These are phyloP conservation scores for Salvelinus sp. DNA, from an alignment of 2,113 vertebrate species.

Conservation along the genomic window DNA sequence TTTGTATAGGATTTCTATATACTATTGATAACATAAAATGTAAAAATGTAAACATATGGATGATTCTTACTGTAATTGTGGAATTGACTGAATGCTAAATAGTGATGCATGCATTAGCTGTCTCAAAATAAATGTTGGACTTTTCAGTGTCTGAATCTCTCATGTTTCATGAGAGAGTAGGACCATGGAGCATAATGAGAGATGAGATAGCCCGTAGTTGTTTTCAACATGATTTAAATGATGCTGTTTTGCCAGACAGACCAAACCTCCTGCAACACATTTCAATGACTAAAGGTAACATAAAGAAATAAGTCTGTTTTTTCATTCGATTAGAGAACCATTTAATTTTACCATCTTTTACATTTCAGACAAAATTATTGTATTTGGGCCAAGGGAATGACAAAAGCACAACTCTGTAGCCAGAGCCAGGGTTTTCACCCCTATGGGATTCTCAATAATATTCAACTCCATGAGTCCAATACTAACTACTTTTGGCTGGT, in stretches of 20 bases:
- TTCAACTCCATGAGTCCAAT: background rate
- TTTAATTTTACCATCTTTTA: constrained; percentile 43
- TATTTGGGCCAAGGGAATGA: constrained; percentile 26
- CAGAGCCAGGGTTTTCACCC: background rate
- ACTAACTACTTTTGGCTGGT: too few relatives aligned
- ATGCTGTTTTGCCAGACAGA: constrained; percentile 22
- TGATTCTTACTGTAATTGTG: background rate
- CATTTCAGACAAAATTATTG: constrained; percentile 45
- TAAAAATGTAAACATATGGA: background rate
- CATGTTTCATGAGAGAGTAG: background rate
- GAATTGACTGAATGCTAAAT: background rate
- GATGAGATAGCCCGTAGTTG: background rate
- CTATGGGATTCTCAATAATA: background rate
- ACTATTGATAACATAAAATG: background rate
- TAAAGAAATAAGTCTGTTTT: constrained; percentile 35
- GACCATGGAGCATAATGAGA: background rate
- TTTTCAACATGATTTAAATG: constrained; percentile 35
- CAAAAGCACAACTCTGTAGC: background rate
- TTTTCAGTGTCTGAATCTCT: background rate
- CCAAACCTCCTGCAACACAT: constrained; percentile 10
- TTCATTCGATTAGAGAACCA: constrained; percentile 24
- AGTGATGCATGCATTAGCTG: background rate
- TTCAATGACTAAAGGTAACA: constrained; percentile 32
- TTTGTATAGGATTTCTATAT: background rate
- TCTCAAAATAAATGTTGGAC: background rate